phyloP scores from a whole-genome alignment of 1,140 invertebrate genomes.

The Drosophila nasuta region DNA sequence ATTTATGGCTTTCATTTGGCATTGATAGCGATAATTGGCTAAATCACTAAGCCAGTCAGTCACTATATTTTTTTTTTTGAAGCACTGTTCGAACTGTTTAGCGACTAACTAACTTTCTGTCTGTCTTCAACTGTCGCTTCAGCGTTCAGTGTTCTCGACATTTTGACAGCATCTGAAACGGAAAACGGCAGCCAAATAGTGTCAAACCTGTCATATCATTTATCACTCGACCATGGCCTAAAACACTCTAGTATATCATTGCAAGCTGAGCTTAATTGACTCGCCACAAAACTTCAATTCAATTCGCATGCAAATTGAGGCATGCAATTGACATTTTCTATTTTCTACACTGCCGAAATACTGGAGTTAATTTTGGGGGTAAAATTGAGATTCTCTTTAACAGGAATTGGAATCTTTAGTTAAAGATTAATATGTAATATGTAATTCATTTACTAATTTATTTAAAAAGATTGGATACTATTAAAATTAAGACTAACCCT shows the following conservation, averaged over 20 bases:
- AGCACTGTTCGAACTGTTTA: slow-evolving; percentile 3
- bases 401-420: too few species aligned
- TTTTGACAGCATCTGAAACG: slow-evolving; percentile 36
- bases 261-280: neutral
- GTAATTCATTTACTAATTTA: too few species aligned
- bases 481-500: too few species aligned
- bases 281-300: neutral
- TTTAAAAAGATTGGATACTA: too few species aligned
- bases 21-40: slow-evolving; percentile 68
- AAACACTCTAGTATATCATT: neutral
- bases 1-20: slow-evolving; percentile 74
- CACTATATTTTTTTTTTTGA: neutral
- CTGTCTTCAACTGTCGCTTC: neutral
- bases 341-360: too few species aligned
- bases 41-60: neutral
- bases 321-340: neutral
- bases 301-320: neutral
- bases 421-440: too few species aligned
- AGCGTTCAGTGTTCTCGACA: neutral
- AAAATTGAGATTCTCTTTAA: too few species aligned
- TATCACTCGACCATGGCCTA: slow-evolving; percentile 42
- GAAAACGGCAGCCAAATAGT: slow-evolving; percentile 36
- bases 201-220: slow-evolving; percentile 46
- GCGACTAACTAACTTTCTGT: neutral
- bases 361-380: too few species aligned